Base-by-base conservation (phyloP, 2,113 vertebrate genomes). In the Cyphomyrus plagiostoma region DNA sequence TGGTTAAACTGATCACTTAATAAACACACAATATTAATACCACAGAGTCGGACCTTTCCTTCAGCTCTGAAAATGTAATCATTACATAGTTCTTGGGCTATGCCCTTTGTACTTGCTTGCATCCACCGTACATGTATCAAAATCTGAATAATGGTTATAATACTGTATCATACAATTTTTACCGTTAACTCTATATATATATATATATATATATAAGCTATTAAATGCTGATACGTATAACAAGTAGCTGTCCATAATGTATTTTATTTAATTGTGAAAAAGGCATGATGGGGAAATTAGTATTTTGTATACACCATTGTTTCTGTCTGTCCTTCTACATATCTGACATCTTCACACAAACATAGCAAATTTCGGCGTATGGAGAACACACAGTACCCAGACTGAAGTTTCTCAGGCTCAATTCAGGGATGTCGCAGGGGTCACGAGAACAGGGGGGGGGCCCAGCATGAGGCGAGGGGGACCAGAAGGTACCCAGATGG, bases 1-100 rank as follows among this genome's bases (percentile, higher is more conserved):
- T 95, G 95, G 92, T 95, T 95, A 92, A 95, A 94, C 90, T 94
- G 93, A 95, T 94, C 94, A 94, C 95, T 95, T 95, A 96, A 95
- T 96, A 96, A 96, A 96, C 94, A 95, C 92, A 90, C 94, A 89
- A 93, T 95, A 94, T 94, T 95, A 94, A 93, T 95, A 95, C 93
- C 91, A 93, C 92, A 13, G 91, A 82, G 87, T 92, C 0, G 89
- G 84, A 92, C 77, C 90, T 86, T 90, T 50, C 90, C 66, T 77
- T 88, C 48, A 23, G 30, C 53, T n/a, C 35, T 84, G 82, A 84
- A 21, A 82, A 83, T 30, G 50, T 87, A 89, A 52, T 53, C 85
- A 86, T 30, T 52, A 30, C n/a, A 17, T 86, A 48, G 46, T 30
- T 23, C 85, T 86, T 86, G 5, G 26, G 85, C 5, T 80, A 7